These are phyloP conservation scores for Petrocephalus zakoni DNA, from an alignment of 2,113 vertebrate species.

Conservation along the genomic window DNA sequence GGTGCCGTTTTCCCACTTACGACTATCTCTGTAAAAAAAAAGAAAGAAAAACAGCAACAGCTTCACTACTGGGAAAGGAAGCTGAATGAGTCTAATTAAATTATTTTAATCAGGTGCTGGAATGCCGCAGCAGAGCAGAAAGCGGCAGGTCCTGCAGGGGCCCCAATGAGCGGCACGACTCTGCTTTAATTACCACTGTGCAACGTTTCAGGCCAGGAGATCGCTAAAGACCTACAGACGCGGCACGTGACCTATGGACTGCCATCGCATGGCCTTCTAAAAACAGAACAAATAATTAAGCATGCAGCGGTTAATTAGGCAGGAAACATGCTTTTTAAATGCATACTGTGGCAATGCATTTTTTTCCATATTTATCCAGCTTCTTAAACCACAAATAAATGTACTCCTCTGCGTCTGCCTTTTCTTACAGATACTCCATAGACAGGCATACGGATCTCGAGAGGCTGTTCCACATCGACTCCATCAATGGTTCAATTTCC, in stretches of 20 bases:
- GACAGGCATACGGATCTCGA: slow-evolving; percentile 75
- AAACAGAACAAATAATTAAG: neutral
- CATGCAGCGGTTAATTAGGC: neutral
- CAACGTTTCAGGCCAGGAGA: neutral
- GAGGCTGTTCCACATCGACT: slow-evolving; percentile 68
- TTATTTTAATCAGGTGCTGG: slow-evolving; percentile 6
- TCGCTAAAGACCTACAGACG: neutral
- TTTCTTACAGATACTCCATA: slow-evolving; percentile 65
- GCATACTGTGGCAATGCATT: neutral
- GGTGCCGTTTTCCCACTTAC: neutral
- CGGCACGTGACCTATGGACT: neutral
- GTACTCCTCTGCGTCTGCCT: neutral
- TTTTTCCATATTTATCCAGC: neutral
- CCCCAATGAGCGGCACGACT: neutral
- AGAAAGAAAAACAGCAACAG: neutral
- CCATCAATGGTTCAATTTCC: slow-evolving; percentile 75
- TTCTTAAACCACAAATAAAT: neutral
- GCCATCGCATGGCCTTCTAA: neutral
- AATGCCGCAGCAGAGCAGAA: neutral
- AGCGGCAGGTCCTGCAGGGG: neutral
- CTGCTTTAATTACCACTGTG: neutral
- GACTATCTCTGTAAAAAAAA: neutral
- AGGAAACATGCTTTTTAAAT: neutral
- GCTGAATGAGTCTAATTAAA: slow-evolving; percentile 3
- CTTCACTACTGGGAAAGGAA: slow-evolving; percentile 1